phyloP scores from a whole-genome alignment of 1,140 invertebrate species.

The Rhagoletis zephyria region DNA sequence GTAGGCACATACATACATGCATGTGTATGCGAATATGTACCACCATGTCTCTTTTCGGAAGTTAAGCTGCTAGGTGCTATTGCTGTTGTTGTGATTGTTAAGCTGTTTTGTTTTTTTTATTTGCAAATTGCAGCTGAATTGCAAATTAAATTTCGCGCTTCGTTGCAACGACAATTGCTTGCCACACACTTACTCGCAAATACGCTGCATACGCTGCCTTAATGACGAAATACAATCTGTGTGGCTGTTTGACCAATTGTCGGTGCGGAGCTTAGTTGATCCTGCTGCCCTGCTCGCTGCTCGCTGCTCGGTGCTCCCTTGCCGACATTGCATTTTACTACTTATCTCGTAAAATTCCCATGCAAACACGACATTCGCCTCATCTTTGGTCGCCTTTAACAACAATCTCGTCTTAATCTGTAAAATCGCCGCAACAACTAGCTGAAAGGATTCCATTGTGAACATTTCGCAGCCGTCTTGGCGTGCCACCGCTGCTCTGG shows the following conservation, averaged over 20 bases:
- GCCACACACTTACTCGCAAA: not conserved
- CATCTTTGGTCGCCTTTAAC: conserved; percentile 6
- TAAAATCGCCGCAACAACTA: conserved; percentile 24
- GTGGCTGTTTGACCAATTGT: not conserved
- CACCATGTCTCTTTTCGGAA: too few relatives aligned
- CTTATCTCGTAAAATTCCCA: conserved; percentile 41
- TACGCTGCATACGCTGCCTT: not conserved
- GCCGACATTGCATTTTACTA: not conserved
- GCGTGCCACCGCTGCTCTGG: not conserved
- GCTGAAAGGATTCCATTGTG: conserved; percentile 51
- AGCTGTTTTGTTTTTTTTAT: not conserved
- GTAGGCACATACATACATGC: not conserved
- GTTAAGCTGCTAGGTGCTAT: too few relatives aligned
- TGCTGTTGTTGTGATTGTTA: not conserved
- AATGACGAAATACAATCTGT: conserved; percentile 16
- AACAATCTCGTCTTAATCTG: conserved; percentile 48
- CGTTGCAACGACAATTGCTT: conserved; percentile 39
- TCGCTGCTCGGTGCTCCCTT: not conserved
- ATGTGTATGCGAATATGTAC: not conserved
- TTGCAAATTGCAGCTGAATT: conserved; percentile 22
- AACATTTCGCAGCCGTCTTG: not conserved
- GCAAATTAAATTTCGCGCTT: conserved; percentile 54
- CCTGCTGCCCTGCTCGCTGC: not conserved
- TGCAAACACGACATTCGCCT: conserved; percentile 40
- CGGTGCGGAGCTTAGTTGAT: not conserved